Evolutionary conservation across 2,797 vertebrate species (phyloP).

Genomic region (Bradypodion pumilum): DNA sequence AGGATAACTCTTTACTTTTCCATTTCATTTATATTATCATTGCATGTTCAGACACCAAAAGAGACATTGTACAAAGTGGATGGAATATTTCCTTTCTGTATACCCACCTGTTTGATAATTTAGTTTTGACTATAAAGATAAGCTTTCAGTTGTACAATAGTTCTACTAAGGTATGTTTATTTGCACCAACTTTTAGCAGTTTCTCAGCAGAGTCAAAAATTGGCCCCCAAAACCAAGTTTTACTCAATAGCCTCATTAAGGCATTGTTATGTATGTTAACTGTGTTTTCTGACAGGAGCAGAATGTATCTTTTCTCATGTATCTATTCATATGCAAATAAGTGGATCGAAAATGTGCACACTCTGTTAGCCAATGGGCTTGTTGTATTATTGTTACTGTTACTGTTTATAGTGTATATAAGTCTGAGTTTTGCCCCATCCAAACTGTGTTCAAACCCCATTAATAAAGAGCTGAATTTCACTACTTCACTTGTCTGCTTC

Average conservation of each 20-base stretch:
- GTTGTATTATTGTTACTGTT: too few species aligned
- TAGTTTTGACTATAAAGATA: neutral
- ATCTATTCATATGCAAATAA: too few species aligned
- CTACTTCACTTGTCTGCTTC: too few species aligned
- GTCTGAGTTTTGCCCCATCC: too few species aligned
- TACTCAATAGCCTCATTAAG: neutral
- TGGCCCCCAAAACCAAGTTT: neutral
- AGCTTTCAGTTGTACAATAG: neutral
- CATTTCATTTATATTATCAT: neutral
- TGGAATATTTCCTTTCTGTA: neutral
- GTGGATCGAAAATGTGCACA: too few species aligned
- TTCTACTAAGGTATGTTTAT: neutral
- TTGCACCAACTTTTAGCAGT: neutral
- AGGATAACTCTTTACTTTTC: neutral
- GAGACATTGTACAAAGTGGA: neutral
- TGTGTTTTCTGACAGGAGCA: too few species aligned
- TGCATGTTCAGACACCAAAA: constrained; percentile 4
- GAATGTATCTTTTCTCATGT: too few species aligned
- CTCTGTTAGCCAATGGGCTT: too few species aligned
- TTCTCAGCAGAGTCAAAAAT: neutral
- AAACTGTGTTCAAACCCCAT: too few species aligned
- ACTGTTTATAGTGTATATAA: too few species aligned
- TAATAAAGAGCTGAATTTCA: too few species aligned
- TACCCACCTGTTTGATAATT: neutral
- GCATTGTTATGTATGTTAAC: too few species aligned